Evolutionary conservation across 2,888 invertebrate species (phyloP).

Genomic region (Agapetus fuscipes): DNA sequence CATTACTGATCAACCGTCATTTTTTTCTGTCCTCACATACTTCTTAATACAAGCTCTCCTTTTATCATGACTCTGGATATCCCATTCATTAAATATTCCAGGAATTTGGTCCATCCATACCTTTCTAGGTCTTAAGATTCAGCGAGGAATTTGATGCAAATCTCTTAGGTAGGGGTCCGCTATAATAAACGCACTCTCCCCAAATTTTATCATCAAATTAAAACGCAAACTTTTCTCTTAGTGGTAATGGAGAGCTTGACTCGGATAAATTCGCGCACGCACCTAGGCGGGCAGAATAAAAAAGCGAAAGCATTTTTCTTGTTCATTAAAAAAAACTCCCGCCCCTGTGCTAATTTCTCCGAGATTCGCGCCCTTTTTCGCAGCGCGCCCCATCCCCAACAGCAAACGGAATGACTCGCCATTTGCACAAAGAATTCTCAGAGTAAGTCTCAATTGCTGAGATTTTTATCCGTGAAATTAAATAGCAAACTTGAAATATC

Average conservation of each 20-base stretch:
- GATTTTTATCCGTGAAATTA: constrained; percentile 46
- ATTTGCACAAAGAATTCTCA: constrained; percentile 22
- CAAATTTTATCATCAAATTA: constrained; percentile 53
- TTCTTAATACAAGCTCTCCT: no score
- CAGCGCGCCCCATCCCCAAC: constrained; percentile 31
- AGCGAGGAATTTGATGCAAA: no score
- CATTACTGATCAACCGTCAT: no score
- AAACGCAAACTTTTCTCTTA: constrained; percentile 52
- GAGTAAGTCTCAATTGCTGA: constrained; percentile 50
- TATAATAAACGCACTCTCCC: constrained; percentile 10
- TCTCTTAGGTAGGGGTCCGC: no score
- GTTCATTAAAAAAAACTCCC: constrained; percentile 52
- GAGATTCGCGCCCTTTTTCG: constrained; percentile 44
- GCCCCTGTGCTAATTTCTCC: constrained; percentile 51
- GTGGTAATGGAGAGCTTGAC: constrained; percentile 50
- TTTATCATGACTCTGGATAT: no score
- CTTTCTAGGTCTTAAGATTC: no score
- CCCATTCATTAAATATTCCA: no score
- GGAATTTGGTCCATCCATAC: no score
- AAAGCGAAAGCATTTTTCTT: constrained; percentile 47
- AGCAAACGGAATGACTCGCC: constrained; percentile 14
- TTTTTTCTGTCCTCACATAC: no score
- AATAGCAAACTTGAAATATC: constrained; percentile 45
- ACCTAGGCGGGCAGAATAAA: constrained; percentile 34
- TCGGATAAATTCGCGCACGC: constrained; percentile 50